phyloP scores from a whole-genome alignment of 2,113 vertebrate species.

The Galemys pyrenaicus region DNA sequence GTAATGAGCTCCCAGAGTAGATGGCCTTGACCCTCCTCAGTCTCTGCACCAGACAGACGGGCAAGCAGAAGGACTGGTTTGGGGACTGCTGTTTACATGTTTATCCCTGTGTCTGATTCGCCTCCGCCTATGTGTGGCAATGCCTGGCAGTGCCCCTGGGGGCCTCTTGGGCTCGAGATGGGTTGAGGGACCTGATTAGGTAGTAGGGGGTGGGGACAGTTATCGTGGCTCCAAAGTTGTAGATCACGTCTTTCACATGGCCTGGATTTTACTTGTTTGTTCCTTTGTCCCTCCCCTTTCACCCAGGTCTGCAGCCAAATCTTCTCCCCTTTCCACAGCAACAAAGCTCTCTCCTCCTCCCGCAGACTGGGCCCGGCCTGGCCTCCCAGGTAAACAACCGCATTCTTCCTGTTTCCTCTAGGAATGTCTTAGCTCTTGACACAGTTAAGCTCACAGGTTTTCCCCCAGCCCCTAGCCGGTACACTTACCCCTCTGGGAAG shows the following conservation, averaged over 20 bases:
- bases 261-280: constrained; percentile 56
- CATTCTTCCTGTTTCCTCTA: background rate
- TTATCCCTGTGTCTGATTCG: constrained; percentile 42
- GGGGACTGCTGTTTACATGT: constrained; percentile 61
- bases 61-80: constrained; percentile 68
- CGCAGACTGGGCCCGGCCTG: constrained; percentile 93
- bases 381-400: constrained; percentile 91
- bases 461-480: background rate
- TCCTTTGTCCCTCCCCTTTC: constrained; percentile 50
- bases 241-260: background rate
- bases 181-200: background rate
- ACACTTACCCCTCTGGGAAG: background rate
- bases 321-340: constrained; percentile 93
- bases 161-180: background rate
- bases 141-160: constrained; percentile 27
- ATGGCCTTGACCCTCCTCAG: constrained; percentile 5
- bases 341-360: constrained; percentile 91
- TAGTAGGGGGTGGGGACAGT: background rate
- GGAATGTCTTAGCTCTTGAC: background rate
- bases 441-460: background rate
- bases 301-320: constrained; percentile 93
- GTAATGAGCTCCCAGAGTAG: constrained; percentile 20
- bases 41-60: background rate
- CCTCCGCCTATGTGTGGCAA: constrained; percentile 60
- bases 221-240: background rate